Conservation (phyloP, 2,888 invertebrate species). For the Nemotelus pantherinus region DNA sequence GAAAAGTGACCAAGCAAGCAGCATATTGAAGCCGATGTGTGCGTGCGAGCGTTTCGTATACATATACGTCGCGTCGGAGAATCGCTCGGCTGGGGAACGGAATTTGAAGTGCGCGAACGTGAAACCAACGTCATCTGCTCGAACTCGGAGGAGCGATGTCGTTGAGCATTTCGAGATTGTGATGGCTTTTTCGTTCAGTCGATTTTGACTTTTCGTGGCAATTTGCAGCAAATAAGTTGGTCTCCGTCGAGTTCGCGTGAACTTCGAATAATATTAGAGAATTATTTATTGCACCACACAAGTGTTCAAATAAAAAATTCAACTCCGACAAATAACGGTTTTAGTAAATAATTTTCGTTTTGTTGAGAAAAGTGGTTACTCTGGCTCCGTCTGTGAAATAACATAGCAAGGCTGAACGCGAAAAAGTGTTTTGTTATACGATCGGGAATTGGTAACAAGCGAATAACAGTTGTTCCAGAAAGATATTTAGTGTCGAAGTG, state of each 20-base stretch:
- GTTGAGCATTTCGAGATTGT: constrained; percentile 7
- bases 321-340: too few species aligned
- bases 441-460: too few species aligned
- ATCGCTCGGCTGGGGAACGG: background rate
- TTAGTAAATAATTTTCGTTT: too few species aligned
- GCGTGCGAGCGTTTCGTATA: constrained; percentile 23
- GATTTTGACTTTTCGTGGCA: constrained; percentile 37
- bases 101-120: constrained; percentile 32
- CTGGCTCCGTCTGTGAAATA: too few species aligned
- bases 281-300: background rate
- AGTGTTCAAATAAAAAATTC: background rate
- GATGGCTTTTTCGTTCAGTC: constrained; percentile 26
- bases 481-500: too few species aligned
- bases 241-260: constrained; percentile 13
- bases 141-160: background rate
- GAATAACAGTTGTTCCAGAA: too few species aligned
- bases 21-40: background rate
- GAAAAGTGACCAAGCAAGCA: background rate
- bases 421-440: too few species aligned
- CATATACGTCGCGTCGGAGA: constrained; percentile 31
- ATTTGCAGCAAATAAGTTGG: constrained; percentile 9
- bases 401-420: too few species aligned
- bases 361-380: too few species aligned
- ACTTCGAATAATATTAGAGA: background rate
- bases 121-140: constrained; percentile 25